A percentile compares a stretch with the other conserved stretches of the same genome.
Conservation (phyloP, 1,140 invertebrate species). For the Tetramorium alpestre region DNA sequence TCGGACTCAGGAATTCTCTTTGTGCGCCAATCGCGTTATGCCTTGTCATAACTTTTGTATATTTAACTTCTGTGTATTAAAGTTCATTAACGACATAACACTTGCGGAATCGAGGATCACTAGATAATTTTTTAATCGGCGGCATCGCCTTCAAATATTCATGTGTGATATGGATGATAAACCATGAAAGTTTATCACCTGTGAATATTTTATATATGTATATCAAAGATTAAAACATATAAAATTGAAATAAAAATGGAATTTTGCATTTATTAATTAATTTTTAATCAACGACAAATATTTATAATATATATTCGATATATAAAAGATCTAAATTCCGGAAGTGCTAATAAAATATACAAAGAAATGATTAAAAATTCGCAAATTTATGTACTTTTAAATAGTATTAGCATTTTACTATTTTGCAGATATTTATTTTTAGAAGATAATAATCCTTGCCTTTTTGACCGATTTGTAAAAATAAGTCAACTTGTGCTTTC, state of each 20-base stretch:
- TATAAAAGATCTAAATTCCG: background rate
- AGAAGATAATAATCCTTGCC: background rate
- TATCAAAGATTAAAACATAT: background rate
- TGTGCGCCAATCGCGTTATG: constrained; percentile 20
- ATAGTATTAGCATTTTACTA: background rate
- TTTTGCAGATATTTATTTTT: background rate
- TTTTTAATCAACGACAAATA: background rate
- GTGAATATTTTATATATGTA: background rate
- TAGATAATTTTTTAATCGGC: background rate
- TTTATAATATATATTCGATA: background rate
- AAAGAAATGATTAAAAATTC: background rate
- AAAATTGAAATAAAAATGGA: background rate
- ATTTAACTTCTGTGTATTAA: background rate
- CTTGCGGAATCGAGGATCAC: background rate
- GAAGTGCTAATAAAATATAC: background rate
- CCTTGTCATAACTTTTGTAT: background rate
- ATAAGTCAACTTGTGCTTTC: background rate
- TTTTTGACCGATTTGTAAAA: background rate
- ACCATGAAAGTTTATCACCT: background rate
- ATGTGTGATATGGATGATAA: background rate
- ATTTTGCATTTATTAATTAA: background rate
- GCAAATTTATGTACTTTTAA: background rate
- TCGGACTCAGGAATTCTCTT: constrained; percentile 63
- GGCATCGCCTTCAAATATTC: background rate
- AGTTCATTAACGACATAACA: background rate